Evolutionary conservation across 2,888 invertebrate species (phyloP).

Genomic region (Phasia obesa): DNA sequence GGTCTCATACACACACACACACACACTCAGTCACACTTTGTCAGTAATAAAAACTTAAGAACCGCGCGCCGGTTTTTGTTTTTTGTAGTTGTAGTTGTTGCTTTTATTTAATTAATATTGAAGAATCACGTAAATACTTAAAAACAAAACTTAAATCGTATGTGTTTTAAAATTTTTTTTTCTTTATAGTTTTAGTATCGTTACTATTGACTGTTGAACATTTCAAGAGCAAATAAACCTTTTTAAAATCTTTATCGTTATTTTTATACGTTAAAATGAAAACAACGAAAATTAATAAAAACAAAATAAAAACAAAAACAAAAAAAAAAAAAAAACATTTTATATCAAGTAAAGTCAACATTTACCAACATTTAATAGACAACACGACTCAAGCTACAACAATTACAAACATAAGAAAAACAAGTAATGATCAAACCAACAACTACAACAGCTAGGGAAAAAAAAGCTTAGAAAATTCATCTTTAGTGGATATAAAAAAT

Average conservation of each 20-base stretch:
- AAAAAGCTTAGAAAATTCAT: slow-evolving; percentile 31
- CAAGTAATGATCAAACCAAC: slow-evolving; percentile 37
- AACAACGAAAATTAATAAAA: slow-evolving; percentile 31
- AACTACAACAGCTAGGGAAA: slow-evolving; percentile 12
- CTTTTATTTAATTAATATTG: slow-evolving; percentile 27
- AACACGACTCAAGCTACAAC: slow-evolving; percentile 16
- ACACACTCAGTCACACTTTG: not conserved
- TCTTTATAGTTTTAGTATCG: slow-evolving; percentile 46
- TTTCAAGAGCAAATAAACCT: slow-evolving; percentile 71
- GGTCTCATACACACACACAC: slow-evolving; percentile 13
- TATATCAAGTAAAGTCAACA: slow-evolving; percentile 59
- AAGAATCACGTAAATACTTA: slow-evolving; percentile 58
- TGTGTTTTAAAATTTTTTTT: slow-evolving; percentile 37
- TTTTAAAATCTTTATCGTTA: slow-evolving; percentile 67
- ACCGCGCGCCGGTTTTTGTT: slow-evolving; percentile 49
- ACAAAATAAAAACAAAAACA: slow-evolving; percentile 23
- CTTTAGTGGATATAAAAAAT: slow-evolving; percentile 30
- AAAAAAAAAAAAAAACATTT: slow-evolving; percentile 10
- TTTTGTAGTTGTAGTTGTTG: not conserved
- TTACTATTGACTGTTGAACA: slow-evolving; percentile 67
- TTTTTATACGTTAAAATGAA: slow-evolving; percentile 70
- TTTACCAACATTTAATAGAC: slow-evolving; percentile 47
- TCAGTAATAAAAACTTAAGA: not conserved
- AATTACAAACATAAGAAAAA: slow-evolving; percentile 50
- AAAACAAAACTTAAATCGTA: slow-evolving; percentile 16